phyloP scores from a whole-genome alignment of 2,797 vertebrate genomes.

The Nannoperca obscura region DNA sequence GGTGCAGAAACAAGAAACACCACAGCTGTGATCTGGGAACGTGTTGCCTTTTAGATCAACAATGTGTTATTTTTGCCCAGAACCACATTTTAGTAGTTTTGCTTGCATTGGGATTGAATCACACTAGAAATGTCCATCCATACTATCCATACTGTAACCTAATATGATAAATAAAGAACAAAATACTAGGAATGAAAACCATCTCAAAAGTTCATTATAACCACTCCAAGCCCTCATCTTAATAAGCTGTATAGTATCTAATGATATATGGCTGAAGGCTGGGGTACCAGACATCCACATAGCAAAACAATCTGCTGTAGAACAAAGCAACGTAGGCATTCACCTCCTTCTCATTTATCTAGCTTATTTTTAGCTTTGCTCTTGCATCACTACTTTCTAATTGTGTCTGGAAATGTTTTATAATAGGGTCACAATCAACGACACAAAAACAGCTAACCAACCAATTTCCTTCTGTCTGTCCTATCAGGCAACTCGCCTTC shows the following conservation, averaged over 20 bases:
- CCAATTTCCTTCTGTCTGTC: background rate
- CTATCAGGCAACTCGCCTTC: conserved; percentile 94
- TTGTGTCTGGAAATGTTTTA: background rate
- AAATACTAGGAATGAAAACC: background rate
- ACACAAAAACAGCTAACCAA: background rate
- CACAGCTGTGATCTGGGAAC: background rate
- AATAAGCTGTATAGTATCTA: conserved; percentile 6
- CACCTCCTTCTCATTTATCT: too few species aligned
- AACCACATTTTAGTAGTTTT: background rate
- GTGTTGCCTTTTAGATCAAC: background rate
- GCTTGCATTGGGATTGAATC: background rate
- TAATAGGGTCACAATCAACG: background rate
- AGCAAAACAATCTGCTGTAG: background rate
- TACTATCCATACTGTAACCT: background rate
- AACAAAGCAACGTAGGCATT: background rate
- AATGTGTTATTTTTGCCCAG: background rate
- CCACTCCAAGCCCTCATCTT: background rate
- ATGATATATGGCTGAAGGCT: conserved; percentile 2
- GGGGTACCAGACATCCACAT: background rate
- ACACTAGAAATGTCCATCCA: background rate
- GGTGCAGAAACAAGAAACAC: background rate
- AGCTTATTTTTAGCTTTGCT: background rate
- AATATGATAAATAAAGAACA: background rate
- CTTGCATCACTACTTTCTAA: background rate
- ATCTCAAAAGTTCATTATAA: background rate